Evolutionary conservation across 2,113 vertebrate species (phyloP).

Genomic region (Cacatua alba): DNA sequence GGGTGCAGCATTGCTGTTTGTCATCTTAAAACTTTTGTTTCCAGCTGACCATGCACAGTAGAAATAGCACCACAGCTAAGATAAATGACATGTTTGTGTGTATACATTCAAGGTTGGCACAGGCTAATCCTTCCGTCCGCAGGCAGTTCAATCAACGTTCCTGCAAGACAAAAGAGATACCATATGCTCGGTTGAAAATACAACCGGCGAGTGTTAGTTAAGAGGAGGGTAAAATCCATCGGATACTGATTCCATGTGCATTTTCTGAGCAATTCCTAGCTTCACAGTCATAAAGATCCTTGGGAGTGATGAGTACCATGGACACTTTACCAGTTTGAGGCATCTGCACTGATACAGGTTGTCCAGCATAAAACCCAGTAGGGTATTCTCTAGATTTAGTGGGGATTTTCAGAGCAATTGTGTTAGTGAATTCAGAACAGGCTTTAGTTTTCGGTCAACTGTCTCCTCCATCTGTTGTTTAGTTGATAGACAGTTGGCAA

Average conservation of each 20-base stretch:
- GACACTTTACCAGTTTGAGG: neutral
- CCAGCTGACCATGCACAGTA: neutral
- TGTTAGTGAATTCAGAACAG: neutral
- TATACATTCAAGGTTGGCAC: neutral
- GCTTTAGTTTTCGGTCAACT: neutral
- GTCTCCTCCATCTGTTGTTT: neutral
- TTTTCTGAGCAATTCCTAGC: neutral
- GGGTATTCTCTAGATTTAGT: neutral
- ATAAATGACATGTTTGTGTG: neutral
- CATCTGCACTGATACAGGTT: neutral
- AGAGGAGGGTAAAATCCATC: neutral
- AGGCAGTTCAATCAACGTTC: neutral
- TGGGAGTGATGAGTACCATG: neutral
- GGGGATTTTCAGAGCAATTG: neutral
- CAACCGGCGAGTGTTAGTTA: neutral
- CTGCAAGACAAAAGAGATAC: neutral
- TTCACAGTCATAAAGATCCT: neutral
- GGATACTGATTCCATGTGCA: neutral
- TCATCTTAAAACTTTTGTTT: neutral
- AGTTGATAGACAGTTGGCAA: neutral
- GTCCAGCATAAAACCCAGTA: neutral
- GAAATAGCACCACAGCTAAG: neutral
- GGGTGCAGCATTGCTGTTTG: neutral
- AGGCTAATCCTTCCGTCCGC: neutral
- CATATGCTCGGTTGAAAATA: neutral